phyloP scores from a whole-genome alignment of 1,140 invertebrate genomes.

The Drosophila santomea region DNA sequence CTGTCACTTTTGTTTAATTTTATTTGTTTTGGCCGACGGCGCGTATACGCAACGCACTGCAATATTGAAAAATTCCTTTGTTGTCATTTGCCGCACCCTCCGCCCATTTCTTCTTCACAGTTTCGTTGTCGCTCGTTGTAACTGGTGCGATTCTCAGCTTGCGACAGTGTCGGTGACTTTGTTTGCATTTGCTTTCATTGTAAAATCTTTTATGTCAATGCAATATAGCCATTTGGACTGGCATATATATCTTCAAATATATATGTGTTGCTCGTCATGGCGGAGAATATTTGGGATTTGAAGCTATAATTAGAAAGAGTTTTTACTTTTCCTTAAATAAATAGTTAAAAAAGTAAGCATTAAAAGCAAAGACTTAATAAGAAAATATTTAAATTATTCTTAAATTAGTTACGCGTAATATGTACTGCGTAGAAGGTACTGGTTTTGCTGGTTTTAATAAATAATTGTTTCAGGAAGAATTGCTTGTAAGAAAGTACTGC shows the following conservation, averaged over 20 bases:
- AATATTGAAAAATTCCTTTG: slow-evolving; percentile 82
- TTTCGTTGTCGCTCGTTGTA: slow-evolving; percentile 13
- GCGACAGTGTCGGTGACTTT: slow-evolving; percentile 14
- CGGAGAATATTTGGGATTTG: slow-evolving; percentile 7
- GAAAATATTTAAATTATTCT: too few relatives aligned
- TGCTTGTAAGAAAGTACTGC: background rate
- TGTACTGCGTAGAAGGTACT: too few relatives aligned
- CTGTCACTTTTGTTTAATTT: slow-evolving; percentile 75
- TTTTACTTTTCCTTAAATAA: background rate
- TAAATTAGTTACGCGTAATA: too few relatives aligned
- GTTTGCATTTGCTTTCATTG: slow-evolving; percentile 55
- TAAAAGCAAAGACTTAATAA: too few relatives aligned
- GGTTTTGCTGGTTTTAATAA: background rate
- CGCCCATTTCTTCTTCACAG: background rate
- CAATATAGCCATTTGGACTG: slow-evolving; percentile 64
- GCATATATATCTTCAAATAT: slow-evolving; percentile 16
- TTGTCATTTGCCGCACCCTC: slow-evolving; percentile 64
- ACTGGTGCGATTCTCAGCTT: slow-evolving; percentile 12
- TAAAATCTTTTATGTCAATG: slow-evolving; percentile 63
- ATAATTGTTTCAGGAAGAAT: background rate
- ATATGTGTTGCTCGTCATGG: slow-evolving; percentile 1
- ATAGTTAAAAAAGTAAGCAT: too few relatives aligned
- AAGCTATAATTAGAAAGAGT: slow-evolving; percentile 16
- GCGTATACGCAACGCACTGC: slow-evolving; percentile 75
- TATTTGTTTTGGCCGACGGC: slow-evolving; percentile 73